Evolutionary conservation across 2,888 invertebrate genomes (phyloP).

Genomic region (Eledona agricola): DNA sequence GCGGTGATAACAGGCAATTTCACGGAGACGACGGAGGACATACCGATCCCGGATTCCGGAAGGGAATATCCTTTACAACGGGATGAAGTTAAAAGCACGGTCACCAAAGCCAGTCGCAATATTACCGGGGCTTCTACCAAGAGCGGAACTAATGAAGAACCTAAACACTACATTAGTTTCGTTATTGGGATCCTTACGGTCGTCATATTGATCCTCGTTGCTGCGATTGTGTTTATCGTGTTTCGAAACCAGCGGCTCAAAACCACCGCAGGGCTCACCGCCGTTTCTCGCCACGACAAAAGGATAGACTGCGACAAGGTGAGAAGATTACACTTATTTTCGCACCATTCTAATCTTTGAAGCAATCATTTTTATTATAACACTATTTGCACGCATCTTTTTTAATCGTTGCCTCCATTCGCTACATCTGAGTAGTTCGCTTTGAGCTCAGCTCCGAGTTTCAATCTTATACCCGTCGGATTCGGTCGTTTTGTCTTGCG

Average conservation of each 20-base stretch:
- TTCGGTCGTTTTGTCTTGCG: too few species aligned
- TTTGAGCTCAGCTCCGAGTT: too few species aligned
- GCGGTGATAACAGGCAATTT: constrained; percentile 70
- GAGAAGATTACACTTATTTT: constrained; percentile 35
- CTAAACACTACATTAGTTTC: constrained; percentile 70
- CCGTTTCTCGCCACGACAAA: constrained; percentile 57
- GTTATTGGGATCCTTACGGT: constrained; percentile 77
- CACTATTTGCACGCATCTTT: too few species aligned
- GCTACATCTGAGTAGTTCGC: too few species aligned
- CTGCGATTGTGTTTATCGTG: constrained; percentile 76
- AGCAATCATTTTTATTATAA: too few species aligned
- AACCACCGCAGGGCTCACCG: constrained; percentile 54
- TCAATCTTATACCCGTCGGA: too few species aligned
- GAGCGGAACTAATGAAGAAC: constrained; percentile 63
- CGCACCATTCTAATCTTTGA: too few species aligned
- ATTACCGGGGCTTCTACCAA: constrained; percentile 36
- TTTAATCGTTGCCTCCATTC: too few species aligned
- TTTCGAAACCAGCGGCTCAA: constrained; percentile 70
- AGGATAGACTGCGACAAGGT: constrained; percentile 60
- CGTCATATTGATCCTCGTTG: constrained; percentile 75
- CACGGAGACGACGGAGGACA: constrained; percentile 69
- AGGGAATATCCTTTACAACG: constrained; percentile 74
- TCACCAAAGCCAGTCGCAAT: constrained; percentile 56
- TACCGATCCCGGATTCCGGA: constrained; percentile 46
- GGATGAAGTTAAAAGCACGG: constrained; percentile 72